Conservation (phyloP, 2,797 vertebrate genomes). For the Molossus alvarezi region DNA sequence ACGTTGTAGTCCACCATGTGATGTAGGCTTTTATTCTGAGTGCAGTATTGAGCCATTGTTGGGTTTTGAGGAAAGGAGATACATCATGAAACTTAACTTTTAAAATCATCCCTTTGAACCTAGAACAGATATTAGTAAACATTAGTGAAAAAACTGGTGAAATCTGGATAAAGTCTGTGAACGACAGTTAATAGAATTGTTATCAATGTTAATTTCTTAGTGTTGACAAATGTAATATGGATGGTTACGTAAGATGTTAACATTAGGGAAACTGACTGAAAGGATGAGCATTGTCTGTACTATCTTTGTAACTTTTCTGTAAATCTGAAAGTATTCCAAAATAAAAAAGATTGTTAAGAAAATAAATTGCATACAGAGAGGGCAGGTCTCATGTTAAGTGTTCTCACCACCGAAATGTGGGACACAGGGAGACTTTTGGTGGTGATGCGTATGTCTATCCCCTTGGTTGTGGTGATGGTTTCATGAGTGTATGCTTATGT, state of each 20-base stretch:
- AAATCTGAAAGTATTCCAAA: conserved; percentile 16
- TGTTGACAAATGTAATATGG: background rate
- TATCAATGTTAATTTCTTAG: conserved; percentile 18
- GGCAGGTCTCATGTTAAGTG: background rate
- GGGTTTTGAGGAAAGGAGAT: background rate
- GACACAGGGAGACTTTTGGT: background rate
- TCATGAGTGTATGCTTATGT: background rate
- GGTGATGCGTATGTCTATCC: background rate
- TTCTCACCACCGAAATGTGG: background rate
- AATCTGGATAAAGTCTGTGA: background rate
- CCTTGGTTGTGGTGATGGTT: background rate
- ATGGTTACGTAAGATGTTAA: background rate
- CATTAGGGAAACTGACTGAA: background rate
- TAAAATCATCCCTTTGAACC: conserved; percentile 8
- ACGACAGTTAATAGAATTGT: background rate
- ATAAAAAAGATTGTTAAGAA: conserved; percentile 29
- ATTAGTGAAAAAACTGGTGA: background rate
- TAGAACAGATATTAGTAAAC: background rate
- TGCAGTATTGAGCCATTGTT: background rate
- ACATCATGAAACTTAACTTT: background rate
- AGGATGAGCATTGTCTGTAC: background rate
- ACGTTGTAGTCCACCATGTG: background rate
- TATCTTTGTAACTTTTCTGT: background rate
- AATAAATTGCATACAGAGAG: background rate
- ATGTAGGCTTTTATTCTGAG: background rate